Evolutionary conservation across 2,113 vertebrate genomes (phyloP).

Genomic region (Myotis brandtii): DNA sequence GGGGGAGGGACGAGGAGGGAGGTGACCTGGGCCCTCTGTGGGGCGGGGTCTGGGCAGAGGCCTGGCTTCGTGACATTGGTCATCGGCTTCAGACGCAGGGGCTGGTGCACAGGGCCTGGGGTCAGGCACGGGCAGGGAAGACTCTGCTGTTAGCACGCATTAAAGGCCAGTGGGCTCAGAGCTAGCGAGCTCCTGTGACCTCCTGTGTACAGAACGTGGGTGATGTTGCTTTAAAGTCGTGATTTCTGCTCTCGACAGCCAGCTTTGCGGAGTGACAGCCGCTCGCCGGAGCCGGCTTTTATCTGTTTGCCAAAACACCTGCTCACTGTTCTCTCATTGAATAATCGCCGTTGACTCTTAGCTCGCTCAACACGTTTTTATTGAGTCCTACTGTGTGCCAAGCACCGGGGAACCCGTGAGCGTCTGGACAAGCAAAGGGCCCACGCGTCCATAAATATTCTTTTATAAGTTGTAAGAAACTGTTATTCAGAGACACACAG

Average conservation of each 20-base stretch:
- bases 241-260: neutral
- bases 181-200: neutral
- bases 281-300: neutral
- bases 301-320: neutral
- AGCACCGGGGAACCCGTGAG: no score
- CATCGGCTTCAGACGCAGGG: accelerated
- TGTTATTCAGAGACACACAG: neutral
- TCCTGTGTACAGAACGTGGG: neutral
- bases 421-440: neutral
- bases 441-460: neutral
- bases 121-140: neutral
- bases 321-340: neutral
- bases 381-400: neutral
- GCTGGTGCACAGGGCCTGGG: neutral
- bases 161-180: neutral
- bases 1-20: neutral
- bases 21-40: accelerated
- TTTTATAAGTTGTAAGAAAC: neutral
- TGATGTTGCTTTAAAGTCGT: neutral
- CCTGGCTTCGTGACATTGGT: neutral
- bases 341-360: neutral
- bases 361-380: neutral
- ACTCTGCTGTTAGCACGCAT: neutral
- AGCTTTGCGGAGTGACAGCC: neutral
- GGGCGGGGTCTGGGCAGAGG: neutral